These are phyloP conservation scores for Lutjanus erythropterus DNA, from an alignment of 2,113 vertebrate species.

Conservation along the genomic window DNA sequence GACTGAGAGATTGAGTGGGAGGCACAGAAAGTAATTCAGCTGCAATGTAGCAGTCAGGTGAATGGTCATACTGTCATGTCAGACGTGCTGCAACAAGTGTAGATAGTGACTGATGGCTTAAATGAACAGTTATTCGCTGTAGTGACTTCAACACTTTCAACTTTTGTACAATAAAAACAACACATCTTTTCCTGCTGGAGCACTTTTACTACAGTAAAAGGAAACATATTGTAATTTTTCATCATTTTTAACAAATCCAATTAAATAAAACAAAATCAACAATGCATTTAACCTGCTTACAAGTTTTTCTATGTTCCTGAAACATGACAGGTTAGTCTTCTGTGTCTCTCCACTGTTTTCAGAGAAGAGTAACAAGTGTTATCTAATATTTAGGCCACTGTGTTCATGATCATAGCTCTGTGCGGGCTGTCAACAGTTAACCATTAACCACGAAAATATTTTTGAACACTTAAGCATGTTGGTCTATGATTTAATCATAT, in stretches of 20 bases:
- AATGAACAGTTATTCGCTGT: background rate
- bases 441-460: too few relatives aligned
- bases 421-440: too few relatives aligned
- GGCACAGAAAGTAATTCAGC: constrained; percentile 16
- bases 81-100: constrained; percentile 12
- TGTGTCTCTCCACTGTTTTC: background rate
- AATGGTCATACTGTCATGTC: constrained; percentile 12
- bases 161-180: background rate
- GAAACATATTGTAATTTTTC: background rate
- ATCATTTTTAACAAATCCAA: background rate
- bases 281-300: too few relatives aligned
- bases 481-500: too few relatives aligned
- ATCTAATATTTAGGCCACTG: background rate
- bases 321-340: background rate
- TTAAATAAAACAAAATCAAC: too few relatives aligned
- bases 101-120: constrained; percentile 18
- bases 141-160: background rate
- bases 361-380: background rate
- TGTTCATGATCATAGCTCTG: background rate
- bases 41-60: background rate
- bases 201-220: background rate
- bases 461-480: too few relatives aligned
- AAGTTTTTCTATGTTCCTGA: background rate
- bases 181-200: background rate
- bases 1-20: constrained; percentile 7